Base-by-base conservation (phyloP, 2,888 invertebrate genomes). In the Sycophila texana region DNA sequence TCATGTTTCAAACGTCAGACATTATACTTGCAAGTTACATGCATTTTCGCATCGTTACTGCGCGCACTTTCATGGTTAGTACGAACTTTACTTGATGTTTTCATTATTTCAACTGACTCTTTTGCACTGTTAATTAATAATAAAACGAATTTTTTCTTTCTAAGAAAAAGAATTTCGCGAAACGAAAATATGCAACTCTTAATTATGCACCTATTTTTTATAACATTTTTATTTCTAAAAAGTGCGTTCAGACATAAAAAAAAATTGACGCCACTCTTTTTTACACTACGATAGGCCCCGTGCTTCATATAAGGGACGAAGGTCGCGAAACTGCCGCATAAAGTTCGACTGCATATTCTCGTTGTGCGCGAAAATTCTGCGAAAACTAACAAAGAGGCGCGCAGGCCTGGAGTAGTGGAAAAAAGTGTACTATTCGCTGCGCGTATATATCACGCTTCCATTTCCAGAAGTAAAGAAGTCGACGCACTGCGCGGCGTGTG, bases 381-480 rank as follows among this genome's bases (percentile, higher is more conserved):
- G 20, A 26, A 68, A 57, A 39, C 30, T 12, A 60, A 58, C 47
- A 49, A 60, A 68, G 5, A 47, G n/a, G n/a, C 26, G 13, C 20
- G 16, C n/a, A 16, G 16, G 26, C 61, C 26, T 4, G 26, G n/a
- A 5, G n/a, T 16, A 49, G 20, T n/a, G 30, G 20, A 53, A 30
- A 30, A 53, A 5, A 49, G 47, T 16, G 26, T 26, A 4, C 5
- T 53, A 53, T 14, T n/a, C 39, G 5, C 26, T 14, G 7, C 47
- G 4, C 58, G 20, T 20, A 58, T 70, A 26, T 70, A 70, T 70
- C 70, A 70, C 26, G 58, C 57, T 47, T 70, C 47, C 47, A 70
- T 70, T 70, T 47, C 20, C 47, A 70, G 22, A 58, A 70, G 70
- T 57, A 57, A 53, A 53, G 53, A 53, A 53, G n/a, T 16, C 16